phyloP scores from a whole-genome alignment of 2,113 vertebrate species.

The Charadrius vociferus region DNA sequence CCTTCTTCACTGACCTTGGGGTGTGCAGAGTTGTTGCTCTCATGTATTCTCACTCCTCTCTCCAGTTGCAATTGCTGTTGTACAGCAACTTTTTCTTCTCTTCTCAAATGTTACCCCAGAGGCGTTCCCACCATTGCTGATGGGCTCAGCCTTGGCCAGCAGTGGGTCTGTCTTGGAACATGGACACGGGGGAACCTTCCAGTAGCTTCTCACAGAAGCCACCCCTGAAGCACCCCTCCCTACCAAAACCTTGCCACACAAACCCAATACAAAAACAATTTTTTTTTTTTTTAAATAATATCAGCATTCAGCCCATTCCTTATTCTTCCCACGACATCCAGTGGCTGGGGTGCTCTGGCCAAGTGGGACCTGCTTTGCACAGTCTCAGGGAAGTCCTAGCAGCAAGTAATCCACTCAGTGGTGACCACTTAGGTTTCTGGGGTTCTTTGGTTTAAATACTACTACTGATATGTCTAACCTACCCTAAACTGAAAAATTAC shows the following conservation, averaged over 20 bases:
- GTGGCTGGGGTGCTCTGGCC: fast-evolving
- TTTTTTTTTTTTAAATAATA: not conserved
- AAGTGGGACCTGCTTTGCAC: not conserved
- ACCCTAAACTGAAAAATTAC: not conserved
- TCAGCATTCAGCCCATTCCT: not conserved
- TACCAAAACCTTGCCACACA: not conserved
- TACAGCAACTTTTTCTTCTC: not conserved
- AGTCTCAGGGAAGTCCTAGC: not conserved
- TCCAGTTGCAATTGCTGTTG: not conserved
- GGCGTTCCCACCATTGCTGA: too few relatives aligned
- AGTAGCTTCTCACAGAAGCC: not conserved
- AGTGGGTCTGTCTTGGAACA: not conserved
- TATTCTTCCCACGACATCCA: fast-evolving
- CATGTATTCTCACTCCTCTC: not conserved
- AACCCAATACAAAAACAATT: not conserved
- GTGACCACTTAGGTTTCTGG: not conserved
- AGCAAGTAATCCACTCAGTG: not conserved
- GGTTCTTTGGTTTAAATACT: not conserved
- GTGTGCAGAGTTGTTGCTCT: not conserved
- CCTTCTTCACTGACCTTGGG: not conserved
- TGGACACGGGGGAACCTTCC: not conserved
- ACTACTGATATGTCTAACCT: not conserved
- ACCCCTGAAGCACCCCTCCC: not conserved
- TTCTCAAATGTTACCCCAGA: not conserved
- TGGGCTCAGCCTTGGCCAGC: not conserved